These are phyloP conservation scores for Gymnothorax javanicus DNA, from an alignment of 2,797 vertebrate genomes.

Conservation along the genomic window DNA sequence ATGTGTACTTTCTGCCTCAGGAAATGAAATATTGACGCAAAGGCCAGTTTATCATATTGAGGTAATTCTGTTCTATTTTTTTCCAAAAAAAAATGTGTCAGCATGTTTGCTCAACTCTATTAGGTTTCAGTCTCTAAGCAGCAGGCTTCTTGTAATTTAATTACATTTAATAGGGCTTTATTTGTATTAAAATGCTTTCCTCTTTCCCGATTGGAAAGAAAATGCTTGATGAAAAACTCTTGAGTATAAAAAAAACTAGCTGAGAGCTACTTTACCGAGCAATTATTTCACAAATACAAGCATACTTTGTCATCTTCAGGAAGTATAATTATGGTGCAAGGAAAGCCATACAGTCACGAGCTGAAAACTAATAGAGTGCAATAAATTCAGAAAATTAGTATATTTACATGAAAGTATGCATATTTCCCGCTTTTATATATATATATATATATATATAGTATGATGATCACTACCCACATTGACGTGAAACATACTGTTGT, in stretches of 20 bases:
- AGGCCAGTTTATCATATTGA: neutral
- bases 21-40: neutral
- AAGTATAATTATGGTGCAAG: neutral
- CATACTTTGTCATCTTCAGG: neutral
- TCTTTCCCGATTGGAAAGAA: neutral
- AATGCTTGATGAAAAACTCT: neutral
- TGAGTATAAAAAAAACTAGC: neutral
- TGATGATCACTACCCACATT: too few species aligned
- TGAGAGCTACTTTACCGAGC: neutral
- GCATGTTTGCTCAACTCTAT: neutral
- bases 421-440: too few species aligned
- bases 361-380: too few species aligned
- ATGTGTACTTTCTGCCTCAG: neutral
- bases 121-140: neutral
- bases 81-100: neutral
- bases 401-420: neutral
- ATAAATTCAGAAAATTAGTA: too few species aligned
- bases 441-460: too few species aligned
- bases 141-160: neutral
- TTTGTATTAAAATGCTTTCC: neutral
- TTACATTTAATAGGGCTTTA: conserved; percentile 1
- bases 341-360: neutral
- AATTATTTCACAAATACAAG: neutral
- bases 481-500: too few species aligned
- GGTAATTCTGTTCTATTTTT: neutral